Evolutionary conservation across 2,888 invertebrate species (phyloP), one percentile per base, ranked within the genome.

Genomic region (Clostera curtula): DNA sequence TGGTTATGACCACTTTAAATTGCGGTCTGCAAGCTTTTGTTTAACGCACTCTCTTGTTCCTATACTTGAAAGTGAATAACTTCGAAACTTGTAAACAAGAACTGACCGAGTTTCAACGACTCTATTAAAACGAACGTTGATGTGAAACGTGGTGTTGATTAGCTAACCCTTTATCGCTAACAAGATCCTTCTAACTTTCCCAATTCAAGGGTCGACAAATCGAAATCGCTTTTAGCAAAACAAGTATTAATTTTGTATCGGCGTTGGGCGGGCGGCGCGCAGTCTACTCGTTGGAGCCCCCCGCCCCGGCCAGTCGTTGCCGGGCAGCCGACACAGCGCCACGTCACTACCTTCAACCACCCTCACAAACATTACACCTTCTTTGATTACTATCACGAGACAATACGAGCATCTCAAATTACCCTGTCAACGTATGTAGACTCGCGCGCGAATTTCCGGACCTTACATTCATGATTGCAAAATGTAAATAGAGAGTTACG

Each of bases 191-290:
- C 72, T 67, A 80, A 80, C 79, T 80, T 82, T 80, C 56, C 61
- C 74, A 70, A 80, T 79, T 75, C 65, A 60, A 62, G 63, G 69
- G 66, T 71, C 76, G 71, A 80, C 80, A 80, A 83, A 82, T 80
- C 82, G 80, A 76, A 80, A 79, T 79, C 73, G 76, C 73, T 80
- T 77, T 79, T 76, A 74, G 74, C 72, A 75, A 80, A 80, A 80
- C 76, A 80, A 80, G 82, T 82, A 82, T 82, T 82, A 82, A 82
- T 80, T 79, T 77, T 77, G 79, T 79, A 79, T 80, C 76, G 76
- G 69, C 61, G 64, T 69, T 41, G 57, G 64, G 65, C 62, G 64
- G 68, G 64, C 68, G 74, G 71, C 73, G 72, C 70, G 71, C 74
- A 70, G 67, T 71, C 71, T 71, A 50, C 36, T 38, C 30, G 39